phyloP scores from a whole-genome alignment of 1,140 invertebrate genomes.

The Brachionus sp. region DNA sequence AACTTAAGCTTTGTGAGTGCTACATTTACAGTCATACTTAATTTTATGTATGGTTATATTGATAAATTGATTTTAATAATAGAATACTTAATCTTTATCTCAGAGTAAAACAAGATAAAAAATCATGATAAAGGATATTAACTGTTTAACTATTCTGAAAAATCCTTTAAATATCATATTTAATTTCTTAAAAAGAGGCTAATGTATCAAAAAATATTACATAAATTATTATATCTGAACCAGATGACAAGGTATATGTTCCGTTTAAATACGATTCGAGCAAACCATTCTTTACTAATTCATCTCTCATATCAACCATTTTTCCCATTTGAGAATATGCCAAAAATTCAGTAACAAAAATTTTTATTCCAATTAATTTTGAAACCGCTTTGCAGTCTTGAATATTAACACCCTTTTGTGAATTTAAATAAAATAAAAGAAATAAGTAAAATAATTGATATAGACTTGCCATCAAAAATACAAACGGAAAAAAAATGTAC shows the following conservation, averaged over 20 bases:
- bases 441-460: neutral
- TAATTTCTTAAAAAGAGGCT: neutral
- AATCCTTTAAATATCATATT: neutral
- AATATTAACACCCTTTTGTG: conserved; percentile 15
- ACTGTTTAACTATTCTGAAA: too few relatives aligned
- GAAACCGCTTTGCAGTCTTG: conserved; percentile 26
- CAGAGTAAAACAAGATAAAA: too few relatives aligned
- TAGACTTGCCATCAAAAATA: conserved; percentile 6
- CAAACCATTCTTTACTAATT: neutral
- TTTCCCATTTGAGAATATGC: conserved; percentile 39
- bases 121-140: too few relatives aligned
- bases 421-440: neutral
- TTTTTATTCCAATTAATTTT: conserved; percentile 44
- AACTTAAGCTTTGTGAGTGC: too few relatives aligned
- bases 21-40: too few relatives aligned
- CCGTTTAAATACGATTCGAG: neutral
- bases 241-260: neutral
- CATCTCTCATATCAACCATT: neutral
- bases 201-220: neutral
- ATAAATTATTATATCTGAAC: neutral
- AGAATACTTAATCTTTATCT: too few relatives aligned
- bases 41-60: too few relatives aligned
- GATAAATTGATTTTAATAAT: too few relatives aligned
- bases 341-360: conserved; percentile 44
- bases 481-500: conserved; percentile 45